Evolutionary conservation across 23 tunicate genomes (phyloP), one percentile per base, ranked within the genome.

Genomic region (Ascidia mentula): DNA sequence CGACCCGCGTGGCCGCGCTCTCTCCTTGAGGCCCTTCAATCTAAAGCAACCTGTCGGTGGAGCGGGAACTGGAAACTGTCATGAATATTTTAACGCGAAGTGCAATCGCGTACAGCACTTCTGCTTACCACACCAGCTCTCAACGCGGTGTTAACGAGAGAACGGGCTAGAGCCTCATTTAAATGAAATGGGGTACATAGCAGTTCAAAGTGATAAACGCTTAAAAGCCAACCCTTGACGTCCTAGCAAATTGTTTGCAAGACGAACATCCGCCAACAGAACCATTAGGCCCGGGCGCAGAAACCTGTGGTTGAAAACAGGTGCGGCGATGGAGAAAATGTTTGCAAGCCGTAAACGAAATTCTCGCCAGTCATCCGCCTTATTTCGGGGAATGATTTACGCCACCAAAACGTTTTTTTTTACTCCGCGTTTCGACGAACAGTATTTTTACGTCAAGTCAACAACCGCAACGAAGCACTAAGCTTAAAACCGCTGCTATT

Each of bases 21-120:
- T 9, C 65, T 53, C 7, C 24, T 53, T 28, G 65, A 53, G 65
- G 65, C 65, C 65, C 24, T 53, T 53, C 53, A 34, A 34, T 34
- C 38, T 34, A 71, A 34, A 28, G 34, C 75, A 36, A 71, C 75
- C 38, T 35, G 32, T 34, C 38, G 8, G 34, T 22, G 33, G 75
- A 4, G 32, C 32, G 8, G 13, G 38, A 6, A 34, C 75, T 71
- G 38, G 38, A 34, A 71, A 71, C 75, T 34, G 75, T 71, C 75
- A 71, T 71, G 13, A 71, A 71, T 71, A 71, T 71, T 71, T 71
- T 71, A 71, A 71, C 65, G 65, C 65, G 65, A 53, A 53, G 65
- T 28, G 13, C 65, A 53, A n/a, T n/a, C n/a, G 65, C 22, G 12
- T 28, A 53, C 22, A 26, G 65, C 13, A 53, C 13, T 53, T 53